phyloP scores from a whole-genome alignment of 92 coral and sea anemone species.

The Porites rus region DNA sequence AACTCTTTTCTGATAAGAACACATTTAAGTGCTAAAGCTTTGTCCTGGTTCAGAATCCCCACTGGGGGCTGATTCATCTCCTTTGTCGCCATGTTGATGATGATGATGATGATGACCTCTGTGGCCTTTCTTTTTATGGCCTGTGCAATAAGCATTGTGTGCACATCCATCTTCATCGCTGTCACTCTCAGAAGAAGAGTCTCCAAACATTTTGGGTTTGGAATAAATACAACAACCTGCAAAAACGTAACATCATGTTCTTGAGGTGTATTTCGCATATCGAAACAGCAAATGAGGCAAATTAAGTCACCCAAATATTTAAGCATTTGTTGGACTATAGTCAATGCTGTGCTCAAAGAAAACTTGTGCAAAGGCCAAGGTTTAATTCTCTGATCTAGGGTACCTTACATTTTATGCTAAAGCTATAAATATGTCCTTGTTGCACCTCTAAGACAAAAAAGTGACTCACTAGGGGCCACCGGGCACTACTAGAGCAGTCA shows the following conservation, averaged over 20 bases:
- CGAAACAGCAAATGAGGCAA: too few relatives aligned
- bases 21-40: constrained; percentile 3
- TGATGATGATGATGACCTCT: constrained; percentile 56
- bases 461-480: too few relatives aligned
- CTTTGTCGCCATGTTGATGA: constrained; percentile 41
- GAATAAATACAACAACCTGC: constrained; percentile 96
- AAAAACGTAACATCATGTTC: neutral
- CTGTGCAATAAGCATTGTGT: constrained; percentile 96
- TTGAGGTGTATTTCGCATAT: too few relatives aligned
- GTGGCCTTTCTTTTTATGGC: constrained; percentile 84
- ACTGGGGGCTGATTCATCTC: neutral
- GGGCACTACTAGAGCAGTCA: too few relatives aligned
- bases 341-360: too few relatives aligned
- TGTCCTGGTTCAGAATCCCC: constrained; percentile 13
- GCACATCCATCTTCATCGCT: constrained; percentile 83
- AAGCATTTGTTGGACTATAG: too few relatives aligned
- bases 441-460: too few relatives aligned
- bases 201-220: constrained; percentile 95
- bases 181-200: constrained; percentile 96
- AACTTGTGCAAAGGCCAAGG: too few relatives aligned
- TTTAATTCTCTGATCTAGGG: too few relatives aligned
- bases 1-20: neutral
- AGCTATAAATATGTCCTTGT: too few relatives aligned
- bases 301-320: too few relatives aligned
- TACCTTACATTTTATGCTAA: too few relatives aligned